Base-by-base conservation (phyloP, 1,140 invertebrate genomes). In the Himalopsyche phryganea region DNA sequence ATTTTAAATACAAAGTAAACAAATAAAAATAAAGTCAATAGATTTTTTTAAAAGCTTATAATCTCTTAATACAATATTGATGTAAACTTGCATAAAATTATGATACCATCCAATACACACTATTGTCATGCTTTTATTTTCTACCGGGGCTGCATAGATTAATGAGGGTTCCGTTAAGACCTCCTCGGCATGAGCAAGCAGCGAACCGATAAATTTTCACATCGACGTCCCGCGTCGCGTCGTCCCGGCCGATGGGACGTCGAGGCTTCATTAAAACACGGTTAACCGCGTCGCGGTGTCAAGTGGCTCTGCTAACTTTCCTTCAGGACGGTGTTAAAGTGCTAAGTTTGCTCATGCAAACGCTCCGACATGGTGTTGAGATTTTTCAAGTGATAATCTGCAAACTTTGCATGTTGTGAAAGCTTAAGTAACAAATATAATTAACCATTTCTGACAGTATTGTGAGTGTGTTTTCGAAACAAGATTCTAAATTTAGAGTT, bases 241-340 rank as follows among this genome's bases (percentile, higher is more conserved):
- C 15, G 10, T n/a, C n/a, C n/a, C n/a, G n/a, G n/a, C 15, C 40
- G 17, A 50, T 19, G 19, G 38, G 40, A 32, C 33, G 15, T 32
- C n/a, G n/a, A n/a, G 20, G 48, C 46, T 57, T 57, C 55, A 57
- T 57, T 57, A 57, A 50, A 50, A 47, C 47, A 19, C 40, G 55
- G 55, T 50, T 50, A 57, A 57, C 55, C 55, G 41, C 53, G 11
- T 14, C 46, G 18, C 42, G 42, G 38, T 40, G 38, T 40, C 38
- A 40, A 40, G 38, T 40, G 38, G 11, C 38, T n/a, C n/a, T 15
- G n/a, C 38, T n/a, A n/a, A 15, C 38, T 15, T 40, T 13, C 11
- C 38, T 40, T 40, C 38, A 40, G 38, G 11, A 15, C 15, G 38
- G 11, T 40, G 38, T 40, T 40, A 40, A 40, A 40, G 38, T 40